These are phyloP conservation scores for Thryonomys swinderianus DNA, from an alignment of 2,113 vertebrate genomes.

Conservation along the genomic window DNA sequence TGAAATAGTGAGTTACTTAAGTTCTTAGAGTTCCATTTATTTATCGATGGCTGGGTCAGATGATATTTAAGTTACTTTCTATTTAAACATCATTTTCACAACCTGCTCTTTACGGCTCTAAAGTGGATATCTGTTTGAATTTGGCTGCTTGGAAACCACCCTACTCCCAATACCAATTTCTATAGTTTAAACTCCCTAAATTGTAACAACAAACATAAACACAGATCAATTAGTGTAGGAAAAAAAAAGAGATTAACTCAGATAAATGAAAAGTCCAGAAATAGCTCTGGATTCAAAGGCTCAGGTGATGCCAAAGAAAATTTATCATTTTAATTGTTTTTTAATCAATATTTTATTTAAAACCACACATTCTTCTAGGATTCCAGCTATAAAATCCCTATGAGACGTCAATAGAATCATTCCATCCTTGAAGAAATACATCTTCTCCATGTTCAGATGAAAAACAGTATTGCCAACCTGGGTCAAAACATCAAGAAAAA, in stretches of 20 bases:
- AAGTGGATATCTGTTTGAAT: conserved; percentile 16
- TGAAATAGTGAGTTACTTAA: not conserved
- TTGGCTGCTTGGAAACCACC: conserved; percentile 30
- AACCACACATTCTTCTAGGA: conserved; percentile 56
- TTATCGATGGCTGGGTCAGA: not conserved
- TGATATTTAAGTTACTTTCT: not conserved
- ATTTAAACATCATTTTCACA: not conserved
- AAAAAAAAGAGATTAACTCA: not conserved
- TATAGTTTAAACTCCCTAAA: conserved; percentile 32
- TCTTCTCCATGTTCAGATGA: conserved; percentile 18
- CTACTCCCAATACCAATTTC: conserved; percentile 1
- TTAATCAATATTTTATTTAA: conserved; percentile 65
- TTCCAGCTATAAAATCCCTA: conserved; percentile 62
- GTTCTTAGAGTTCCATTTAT: conserved; percentile 20
- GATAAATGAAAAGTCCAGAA: not conserved
- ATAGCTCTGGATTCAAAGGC: conserved; percentile 30
- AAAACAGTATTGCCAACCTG: not conserved
- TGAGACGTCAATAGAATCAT: conserved; percentile 44
- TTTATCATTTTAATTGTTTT: conserved; percentile 50
- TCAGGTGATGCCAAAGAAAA: not conserved
- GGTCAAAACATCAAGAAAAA: conserved; percentile 50
- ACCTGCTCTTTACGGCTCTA: not conserved
- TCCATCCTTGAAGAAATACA: conserved; percentile 59
- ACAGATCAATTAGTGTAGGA: not conserved
- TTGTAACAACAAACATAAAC: conserved; percentile 56